phyloP scores from a whole-genome alignment of 1,140 invertebrate genomes.

The Acarapis woodi region DNA sequence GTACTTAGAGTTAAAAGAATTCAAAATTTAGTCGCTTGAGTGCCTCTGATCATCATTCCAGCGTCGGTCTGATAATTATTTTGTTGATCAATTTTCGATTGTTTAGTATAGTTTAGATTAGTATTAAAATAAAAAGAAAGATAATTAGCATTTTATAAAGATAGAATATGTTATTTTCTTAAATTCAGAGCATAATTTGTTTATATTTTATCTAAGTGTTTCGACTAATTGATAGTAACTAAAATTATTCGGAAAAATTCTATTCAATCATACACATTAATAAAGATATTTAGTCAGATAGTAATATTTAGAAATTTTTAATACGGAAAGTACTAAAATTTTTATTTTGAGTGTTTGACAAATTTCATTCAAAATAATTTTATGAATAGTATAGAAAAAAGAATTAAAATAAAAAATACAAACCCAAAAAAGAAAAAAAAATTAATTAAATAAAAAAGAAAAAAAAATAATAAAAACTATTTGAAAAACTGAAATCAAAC shows the following conservation, averaged over 20 bases:
- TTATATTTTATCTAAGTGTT: not conserved
- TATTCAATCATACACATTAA: no score
- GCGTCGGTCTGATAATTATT: not conserved
- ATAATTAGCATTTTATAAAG: not conserved
- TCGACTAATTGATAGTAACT: not conserved
- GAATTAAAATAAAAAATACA: not conserved
- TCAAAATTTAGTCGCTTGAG: constrained; percentile 4
- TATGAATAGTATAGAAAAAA: not conserved
- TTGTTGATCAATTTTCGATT: not conserved
- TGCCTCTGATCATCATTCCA: constrained; percentile 1
- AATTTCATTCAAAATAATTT: not conserved
- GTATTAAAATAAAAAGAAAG: not conserved
- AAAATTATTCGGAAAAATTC: not conserved
- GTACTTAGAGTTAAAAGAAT: no score
- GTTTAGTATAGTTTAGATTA: not conserved
- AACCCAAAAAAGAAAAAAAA: not conserved
- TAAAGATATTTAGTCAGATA: no score
- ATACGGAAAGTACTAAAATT: not conserved
- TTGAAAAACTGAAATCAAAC: not conserved
- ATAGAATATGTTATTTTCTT: not conserved
- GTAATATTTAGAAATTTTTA: not conserved
- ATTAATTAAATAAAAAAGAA: not conserved
- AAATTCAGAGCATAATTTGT: not conserved
- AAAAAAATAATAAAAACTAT: not conserved
- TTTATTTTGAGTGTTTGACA: not conserved